Conservation (phyloP, 1,140 invertebrate genomes). For the Drosophila setifemur region DNA sequence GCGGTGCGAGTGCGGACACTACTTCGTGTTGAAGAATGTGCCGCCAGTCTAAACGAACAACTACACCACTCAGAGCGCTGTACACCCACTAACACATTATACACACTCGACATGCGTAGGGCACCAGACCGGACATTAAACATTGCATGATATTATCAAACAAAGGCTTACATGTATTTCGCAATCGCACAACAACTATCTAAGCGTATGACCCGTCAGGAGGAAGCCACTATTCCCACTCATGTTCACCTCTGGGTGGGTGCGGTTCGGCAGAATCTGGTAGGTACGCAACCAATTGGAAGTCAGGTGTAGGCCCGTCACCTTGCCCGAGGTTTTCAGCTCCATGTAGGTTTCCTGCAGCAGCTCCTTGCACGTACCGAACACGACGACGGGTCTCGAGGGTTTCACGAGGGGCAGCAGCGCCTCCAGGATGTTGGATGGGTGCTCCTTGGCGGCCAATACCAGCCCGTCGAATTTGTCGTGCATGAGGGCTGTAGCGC, state of each 20-base stretch:
- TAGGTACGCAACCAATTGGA: constrained; percentile 95
- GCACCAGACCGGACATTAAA: constrained; percentile 27
- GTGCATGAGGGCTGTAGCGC: constrained; percentile 84
- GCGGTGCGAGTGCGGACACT: constrained; percentile 96
- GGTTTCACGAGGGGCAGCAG: constrained; percentile 90
- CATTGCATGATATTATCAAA: constrained; percentile 68
- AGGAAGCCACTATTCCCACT: constrained; percentile 90
- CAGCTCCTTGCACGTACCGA: constrained; percentile 90
- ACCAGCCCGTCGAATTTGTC: constrained; percentile 90
- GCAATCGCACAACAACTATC: constrained; percentile 24
- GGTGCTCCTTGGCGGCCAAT: constrained; percentile 92
- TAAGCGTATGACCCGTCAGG: constrained; percentile 86
- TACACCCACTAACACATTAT: neutral
- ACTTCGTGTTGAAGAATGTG: constrained; percentile 94
- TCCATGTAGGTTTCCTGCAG: constrained; percentile 90
- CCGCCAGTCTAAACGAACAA: constrained; percentile 82
- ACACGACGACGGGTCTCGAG: constrained; percentile 93
- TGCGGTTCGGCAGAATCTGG: constrained; percentile 93
- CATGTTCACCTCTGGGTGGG: constrained; percentile 92
- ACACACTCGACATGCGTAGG: neutral
- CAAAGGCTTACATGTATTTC: constrained; percentile 31
- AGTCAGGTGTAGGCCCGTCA: constrained; percentile 89
- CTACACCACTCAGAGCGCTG: constrained; percentile 18
- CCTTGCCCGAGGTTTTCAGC: constrained; percentile 87
- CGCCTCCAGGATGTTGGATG: constrained; percentile 88